Conservation (phyloP, 2,113 vertebrate species). For the Romanogobio albipinnatus region DNA sequence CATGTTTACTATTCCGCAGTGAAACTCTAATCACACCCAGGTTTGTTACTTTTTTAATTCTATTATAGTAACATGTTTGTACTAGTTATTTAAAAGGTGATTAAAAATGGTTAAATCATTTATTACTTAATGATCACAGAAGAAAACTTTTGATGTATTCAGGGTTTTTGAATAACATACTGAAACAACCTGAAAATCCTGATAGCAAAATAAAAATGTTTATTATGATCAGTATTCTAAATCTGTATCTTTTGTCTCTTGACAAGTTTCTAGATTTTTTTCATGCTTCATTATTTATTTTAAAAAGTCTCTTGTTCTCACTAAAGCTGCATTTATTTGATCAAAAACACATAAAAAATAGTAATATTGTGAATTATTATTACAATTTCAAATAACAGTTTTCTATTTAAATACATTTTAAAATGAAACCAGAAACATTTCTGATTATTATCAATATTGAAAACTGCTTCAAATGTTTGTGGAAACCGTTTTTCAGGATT, state of each 20-base stretch:
- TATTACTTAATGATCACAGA: too few relatives aligned
- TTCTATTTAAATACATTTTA: not conserved
- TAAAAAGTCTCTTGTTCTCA: not conserved
- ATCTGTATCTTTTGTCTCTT: not conserved
- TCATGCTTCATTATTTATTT: not conserved
- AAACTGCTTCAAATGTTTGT: not conserved
- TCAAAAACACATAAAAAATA: not conserved
- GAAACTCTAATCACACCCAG: conserved; percentile 43
- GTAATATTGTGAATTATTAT: not conserved
- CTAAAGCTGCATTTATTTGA: too few relatives aligned
- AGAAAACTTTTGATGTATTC: not conserved
- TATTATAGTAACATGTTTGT: not conserved
- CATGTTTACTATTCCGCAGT: conserved; percentile 39
- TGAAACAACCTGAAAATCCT: not conserved
- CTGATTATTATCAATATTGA: not conserved
- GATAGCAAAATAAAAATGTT: not conserved
- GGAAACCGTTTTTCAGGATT: not conserved
- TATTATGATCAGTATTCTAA: not conserved
- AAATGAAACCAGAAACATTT: not conserved
- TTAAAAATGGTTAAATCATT: not conserved
- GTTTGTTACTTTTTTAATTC: conserved; percentile 12
- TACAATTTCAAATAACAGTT: not conserved
- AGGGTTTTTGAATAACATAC: too few relatives aligned
- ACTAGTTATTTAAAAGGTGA: not conserved
- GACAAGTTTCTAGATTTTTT: not conserved